phyloP scores from a whole-genome alignment of 2,888 invertebrate genomes.

The Danaus chrysippus region DNA sequence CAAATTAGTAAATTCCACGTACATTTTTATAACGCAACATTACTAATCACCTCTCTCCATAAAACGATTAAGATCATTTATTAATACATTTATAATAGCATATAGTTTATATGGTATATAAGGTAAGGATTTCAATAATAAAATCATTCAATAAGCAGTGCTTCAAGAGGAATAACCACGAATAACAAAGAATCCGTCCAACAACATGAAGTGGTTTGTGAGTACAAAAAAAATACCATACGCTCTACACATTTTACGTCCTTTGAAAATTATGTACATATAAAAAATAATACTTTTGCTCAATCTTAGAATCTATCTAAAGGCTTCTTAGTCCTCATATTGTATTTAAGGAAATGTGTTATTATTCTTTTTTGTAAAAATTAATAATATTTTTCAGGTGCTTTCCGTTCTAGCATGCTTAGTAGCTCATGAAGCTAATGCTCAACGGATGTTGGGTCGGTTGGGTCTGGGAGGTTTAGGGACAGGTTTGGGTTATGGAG shows the following conservation, averaged over 20 bases:
- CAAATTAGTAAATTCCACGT: background rate
- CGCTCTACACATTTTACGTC: too few species aligned
- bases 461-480: constrained; percentile 5
- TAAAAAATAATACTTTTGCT: too few species aligned
- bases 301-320: too few species aligned
- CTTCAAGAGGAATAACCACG: background rate
- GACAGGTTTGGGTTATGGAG: background rate
- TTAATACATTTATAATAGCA: constrained; percentile 3
- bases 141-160: background rate
- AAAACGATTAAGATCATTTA: background rate
- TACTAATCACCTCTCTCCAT: background rate
- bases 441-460: constrained; percentile 12
- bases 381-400: constrained; percentile 20
- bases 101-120: background rate
- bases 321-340: background rate
- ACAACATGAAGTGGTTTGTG: constrained; percentile 13
- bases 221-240: background rate
- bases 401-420: constrained; percentile 20
- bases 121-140: background rate
- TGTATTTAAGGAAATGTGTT: background rate
- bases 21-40: background rate
- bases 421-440: constrained; percentile 21
- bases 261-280: too few species aligned
- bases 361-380: background rate
- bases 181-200: background rate